Evolutionary conservation across 2,888 invertebrate species (phyloP).

Genomic region (Hypselothyrea guttata): DNA sequence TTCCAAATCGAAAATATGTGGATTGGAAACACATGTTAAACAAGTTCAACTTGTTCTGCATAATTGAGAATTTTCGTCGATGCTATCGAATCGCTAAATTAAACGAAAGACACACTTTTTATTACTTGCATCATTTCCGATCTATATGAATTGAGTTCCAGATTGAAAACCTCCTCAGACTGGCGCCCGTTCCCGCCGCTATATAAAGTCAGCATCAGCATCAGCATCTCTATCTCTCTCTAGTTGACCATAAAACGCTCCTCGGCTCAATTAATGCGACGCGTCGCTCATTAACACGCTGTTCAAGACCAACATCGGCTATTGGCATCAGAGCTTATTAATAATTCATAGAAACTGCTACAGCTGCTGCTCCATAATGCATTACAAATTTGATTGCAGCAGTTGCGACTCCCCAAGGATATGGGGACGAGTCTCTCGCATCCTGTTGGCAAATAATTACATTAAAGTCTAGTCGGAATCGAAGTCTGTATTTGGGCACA

Average conservation of each 20-base stretch:
- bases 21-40: constrained; percentile 49
- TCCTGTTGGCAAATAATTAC: constrained; percentile 25
- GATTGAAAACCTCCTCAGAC: constrained; percentile 5
- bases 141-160: constrained; percentile 24
- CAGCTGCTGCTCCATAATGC: constrained; percentile 66
- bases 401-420: constrained; percentile 30
- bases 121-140: constrained; percentile 38
- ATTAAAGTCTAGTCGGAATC: constrained; percentile 17
- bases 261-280: constrained; percentile 65
- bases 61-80: constrained; percentile 47
- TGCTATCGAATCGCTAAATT: constrained; percentile 10
- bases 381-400: constrained; percentile 62
- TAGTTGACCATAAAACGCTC: constrained; percentile 60
- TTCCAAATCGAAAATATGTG: constrained; percentile 31
- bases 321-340: constrained; percentile 49
- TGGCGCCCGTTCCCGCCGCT: constrained; percentile 55
- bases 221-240: too few relatives aligned
- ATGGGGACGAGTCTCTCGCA: constrained; percentile 1
- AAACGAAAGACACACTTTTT: constrained; percentile 58
- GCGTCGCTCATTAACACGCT: constrained; percentile 70
- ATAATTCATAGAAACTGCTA: constrained; percentile 63
- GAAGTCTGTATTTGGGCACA: constrained; percentile 48
- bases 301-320: constrained; percentile 40
- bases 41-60: constrained; percentile 43
- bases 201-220: constrained; percentile 46